Conservation (phyloP, 1,140 invertebrate genomes). For the Formica selysi region DNA sequence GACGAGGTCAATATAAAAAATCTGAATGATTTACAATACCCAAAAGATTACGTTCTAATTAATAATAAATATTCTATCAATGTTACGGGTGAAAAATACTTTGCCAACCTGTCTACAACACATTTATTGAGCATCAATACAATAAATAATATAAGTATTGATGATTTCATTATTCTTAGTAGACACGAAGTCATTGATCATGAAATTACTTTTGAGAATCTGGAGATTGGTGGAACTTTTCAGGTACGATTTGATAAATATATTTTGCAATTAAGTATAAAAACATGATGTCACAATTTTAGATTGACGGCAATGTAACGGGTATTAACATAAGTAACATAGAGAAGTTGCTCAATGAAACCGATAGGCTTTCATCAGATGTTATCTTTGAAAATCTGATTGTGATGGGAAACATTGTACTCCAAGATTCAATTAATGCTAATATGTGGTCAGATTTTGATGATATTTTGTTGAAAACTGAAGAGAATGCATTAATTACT, state of each 20-base stretch:
- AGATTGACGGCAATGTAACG: constrained; percentile 77
- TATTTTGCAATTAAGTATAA: background rate
- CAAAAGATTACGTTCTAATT: constrained; percentile 71
- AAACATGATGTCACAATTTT: background rate
- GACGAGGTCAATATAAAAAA: constrained; percentile 43
- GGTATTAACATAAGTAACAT: constrained; percentile 41
- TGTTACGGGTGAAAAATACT: constrained; percentile 72
- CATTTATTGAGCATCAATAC: constrained; percentile 57
- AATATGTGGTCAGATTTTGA: constrained; percentile 67
- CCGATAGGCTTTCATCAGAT: constrained; percentile 57
- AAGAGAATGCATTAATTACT: constrained; percentile 69
- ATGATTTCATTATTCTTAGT: constrained; percentile 75
- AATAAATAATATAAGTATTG: constrained; percentile 75
- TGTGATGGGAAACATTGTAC: constrained; percentile 73
- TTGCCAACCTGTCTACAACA: constrained; percentile 63
- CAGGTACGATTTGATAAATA: constrained; percentile 63
- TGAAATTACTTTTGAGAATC: constrained; percentile 78
- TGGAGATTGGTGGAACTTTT: constrained; percentile 69
- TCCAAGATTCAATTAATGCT: constrained; percentile 68
- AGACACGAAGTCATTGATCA: constrained; percentile 67
- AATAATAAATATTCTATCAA: background rate
- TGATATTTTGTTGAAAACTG: constrained; percentile 76
- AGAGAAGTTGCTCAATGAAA: constrained; percentile 66
- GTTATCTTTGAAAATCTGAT: constrained; percentile 70
- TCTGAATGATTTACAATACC: constrained; percentile 77